Base-by-base conservation (phyloP, 2,888 invertebrate genomes). In the Epinotia demarniana region DNA sequence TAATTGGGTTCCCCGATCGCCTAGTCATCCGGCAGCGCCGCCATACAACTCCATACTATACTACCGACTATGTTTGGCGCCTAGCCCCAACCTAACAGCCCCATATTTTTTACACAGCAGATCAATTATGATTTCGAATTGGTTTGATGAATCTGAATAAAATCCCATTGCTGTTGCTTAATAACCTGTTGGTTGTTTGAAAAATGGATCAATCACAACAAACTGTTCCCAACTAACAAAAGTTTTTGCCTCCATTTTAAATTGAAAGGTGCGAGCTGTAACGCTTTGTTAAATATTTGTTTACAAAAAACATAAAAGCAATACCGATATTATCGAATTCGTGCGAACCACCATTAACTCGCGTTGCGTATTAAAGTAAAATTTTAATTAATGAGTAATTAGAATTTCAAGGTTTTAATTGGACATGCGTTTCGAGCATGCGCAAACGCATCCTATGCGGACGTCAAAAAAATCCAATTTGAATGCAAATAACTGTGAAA, bases 111-210 rank as follows among this genome's bases (percentile, higher is more conserved):
- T 93, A 92, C 89, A 91, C 87, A 89, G 86, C 90, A 91, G 93
- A 92, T 93, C 93, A 92, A 93, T 93, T 93, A 93, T 92, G 92
- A 93, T 92, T 90, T 89, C 91, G 89, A 92, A 91, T 92, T 92
- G 92, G 92, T 92, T 93, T 92, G 92, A 93, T 92, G 93, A 91
- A 93, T 92, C 91, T 92, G 91, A 93, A 93, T 92, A 92, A 92
- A 92, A 92, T 92, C 90, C 92, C 90, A 92, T 92, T 92, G 92
- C 90, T 87, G 85, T 92, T 92, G 91, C 89, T 92, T 92, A 92
- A 93, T 92, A 92, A 92, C 84, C 91, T 92, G 92, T 91, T 91
- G 90, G 86, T 83, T 85, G 88, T 90, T 91, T 90, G 89, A 92
- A 90, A 92, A 90, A 91, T 90, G 89, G 89, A 90, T 88, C 87